Base-by-base conservation (phyloP, 2,113 vertebrate species). In the Sinocyclocheilus anshuiensis region DNA sequence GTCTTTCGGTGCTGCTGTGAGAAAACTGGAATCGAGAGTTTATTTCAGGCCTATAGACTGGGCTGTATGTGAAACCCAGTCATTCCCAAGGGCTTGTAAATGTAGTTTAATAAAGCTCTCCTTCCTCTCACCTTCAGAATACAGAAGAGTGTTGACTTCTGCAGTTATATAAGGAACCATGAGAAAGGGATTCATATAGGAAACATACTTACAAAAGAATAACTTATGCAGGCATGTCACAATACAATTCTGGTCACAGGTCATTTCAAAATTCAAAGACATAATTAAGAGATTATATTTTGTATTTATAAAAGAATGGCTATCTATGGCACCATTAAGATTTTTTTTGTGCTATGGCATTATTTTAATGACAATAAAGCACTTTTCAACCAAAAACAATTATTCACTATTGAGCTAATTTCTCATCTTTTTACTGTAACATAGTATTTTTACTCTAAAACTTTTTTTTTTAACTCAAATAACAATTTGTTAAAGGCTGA, bases 101-200 rank as follows among this genome's bases (percentile, higher is more conserved):
- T 11, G 15, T 15, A 48, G 72, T 61, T 77, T 65, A n/a, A 65
- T 6, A 65, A 45, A 77, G 42, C 55, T 77, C 83, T 84, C 83
- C 74, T 77, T 84, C 72, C 72, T 45, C 57, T 81, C 59, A 65
- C 79, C 59, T 65, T 65, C n/a, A 65, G 6, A 29, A 81, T 29
- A 81, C n/a, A 45, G 22, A 24, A 87, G 87, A 91, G 89, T 1
- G 8, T 13, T 18, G 57, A 65, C 78, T 26, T 65, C 59, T 48
- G 24, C 77, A 24, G 33, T 78, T 78, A n/a, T 22, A 78, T 29
- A 78, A 61, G 13, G 3, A 42, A 39, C 18, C 33, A n/a, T 61
- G 22, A 39, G 18, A 39, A 59, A 33, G 16, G 15, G 42, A 26
- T 59, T 22, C 18, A 59, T 20, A 78, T 3, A 22, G 50, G 29